Percentiles rank a stretch among this genome's conserved stretches.
Evolutionary conservation across 2,113 vertebrate species (phyloP).

Genomic region (Lampris megalopsis): DNA sequence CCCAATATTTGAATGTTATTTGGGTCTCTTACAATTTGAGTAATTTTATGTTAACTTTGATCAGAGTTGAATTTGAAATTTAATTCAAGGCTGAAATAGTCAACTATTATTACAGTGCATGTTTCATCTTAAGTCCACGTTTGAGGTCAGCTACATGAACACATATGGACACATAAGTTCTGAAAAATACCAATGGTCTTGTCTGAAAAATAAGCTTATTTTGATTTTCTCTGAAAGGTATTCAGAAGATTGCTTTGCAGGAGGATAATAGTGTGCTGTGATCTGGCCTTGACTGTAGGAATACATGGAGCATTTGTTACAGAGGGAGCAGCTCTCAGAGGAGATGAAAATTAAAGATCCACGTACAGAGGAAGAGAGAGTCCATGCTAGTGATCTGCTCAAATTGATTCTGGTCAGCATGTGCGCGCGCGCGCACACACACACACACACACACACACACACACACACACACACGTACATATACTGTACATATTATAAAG

Average conservation of each 20-base stretch:
- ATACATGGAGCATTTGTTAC: conserved; percentile 86
- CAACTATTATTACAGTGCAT: too few relatives aligned
- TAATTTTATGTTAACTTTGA: too few relatives aligned
- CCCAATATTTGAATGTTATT: too few relatives aligned
- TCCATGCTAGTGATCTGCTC: conserved; percentile 81
- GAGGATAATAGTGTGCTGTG: background rate
- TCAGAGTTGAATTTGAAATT: too few relatives aligned
- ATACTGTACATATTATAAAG: background rate
- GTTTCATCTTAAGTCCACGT: too few relatives aligned
- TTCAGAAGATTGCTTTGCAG: background rate
- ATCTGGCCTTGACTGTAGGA: conserved; percentile 71
- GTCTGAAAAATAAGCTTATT: too few relatives aligned
- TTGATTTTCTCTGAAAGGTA: too few relatives aligned
- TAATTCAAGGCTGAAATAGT: too few relatives aligned
- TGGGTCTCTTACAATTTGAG: too few relatives aligned
- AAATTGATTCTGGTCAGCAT: conserved; percentile 82
- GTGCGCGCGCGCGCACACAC: conserved; percentile 3
- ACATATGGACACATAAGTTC: too few relatives aligned
- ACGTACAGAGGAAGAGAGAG: conserved; percentile 81
- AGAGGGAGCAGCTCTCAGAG: conserved; percentile 80
- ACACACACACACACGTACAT: conserved; percentile 5
- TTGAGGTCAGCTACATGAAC: too few relatives aligned
- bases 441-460: conserved; percentile 7
- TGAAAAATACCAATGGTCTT: too few relatives aligned
- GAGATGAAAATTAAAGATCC: conserved; percentile 87